These are phyloP conservation scores for Noctua janthe DNA, from an alignment of 2,888 invertebrate genomes.

Conservation along the genomic window DNA sequence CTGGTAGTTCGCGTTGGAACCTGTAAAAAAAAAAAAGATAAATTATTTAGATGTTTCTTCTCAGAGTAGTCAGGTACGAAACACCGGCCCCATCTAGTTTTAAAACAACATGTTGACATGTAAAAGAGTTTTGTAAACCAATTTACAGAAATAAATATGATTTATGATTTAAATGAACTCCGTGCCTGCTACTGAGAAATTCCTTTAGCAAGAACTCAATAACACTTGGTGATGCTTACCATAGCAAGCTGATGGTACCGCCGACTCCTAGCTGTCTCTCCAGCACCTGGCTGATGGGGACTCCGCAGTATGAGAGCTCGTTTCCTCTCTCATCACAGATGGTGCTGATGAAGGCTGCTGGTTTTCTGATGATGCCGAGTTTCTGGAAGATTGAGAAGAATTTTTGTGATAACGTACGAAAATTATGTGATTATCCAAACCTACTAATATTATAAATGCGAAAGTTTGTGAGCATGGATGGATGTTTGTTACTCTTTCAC, in stretches of 20 bases:
- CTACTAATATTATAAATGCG: no score
- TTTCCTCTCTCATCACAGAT: constrained; percentile 99
- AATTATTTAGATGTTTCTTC: not conserved
- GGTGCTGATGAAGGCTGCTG: constrained; percentile 99
- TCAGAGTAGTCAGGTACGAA: no score
- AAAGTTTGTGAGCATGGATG: no score
- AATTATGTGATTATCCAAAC: no score
- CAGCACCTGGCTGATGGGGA: constrained; percentile 96
- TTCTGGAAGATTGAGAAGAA: constrained; percentile 90
- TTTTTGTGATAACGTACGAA: no score
- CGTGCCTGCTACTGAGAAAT: no score
- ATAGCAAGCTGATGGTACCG: constrained; percentile 98
- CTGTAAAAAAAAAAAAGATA: constrained; percentile 65
- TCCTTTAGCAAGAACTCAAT: not conserved
- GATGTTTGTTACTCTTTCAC: no score
- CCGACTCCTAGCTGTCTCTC: constrained; percentile 99
- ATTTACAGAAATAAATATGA: no score
- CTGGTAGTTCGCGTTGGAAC: constrained; percentile 98
- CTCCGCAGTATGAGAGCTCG: constrained; percentile 98
- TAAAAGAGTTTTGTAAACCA: no score
- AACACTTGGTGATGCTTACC: constrained; percentile 88
- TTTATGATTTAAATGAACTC: no score
- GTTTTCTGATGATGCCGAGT: constrained; percentile 99
- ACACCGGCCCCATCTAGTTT: no score
- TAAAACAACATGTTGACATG: no score